phyloP scores from a whole-genome alignment of 2,888 invertebrate genomes.

The Halictus ligatus region DNA sequence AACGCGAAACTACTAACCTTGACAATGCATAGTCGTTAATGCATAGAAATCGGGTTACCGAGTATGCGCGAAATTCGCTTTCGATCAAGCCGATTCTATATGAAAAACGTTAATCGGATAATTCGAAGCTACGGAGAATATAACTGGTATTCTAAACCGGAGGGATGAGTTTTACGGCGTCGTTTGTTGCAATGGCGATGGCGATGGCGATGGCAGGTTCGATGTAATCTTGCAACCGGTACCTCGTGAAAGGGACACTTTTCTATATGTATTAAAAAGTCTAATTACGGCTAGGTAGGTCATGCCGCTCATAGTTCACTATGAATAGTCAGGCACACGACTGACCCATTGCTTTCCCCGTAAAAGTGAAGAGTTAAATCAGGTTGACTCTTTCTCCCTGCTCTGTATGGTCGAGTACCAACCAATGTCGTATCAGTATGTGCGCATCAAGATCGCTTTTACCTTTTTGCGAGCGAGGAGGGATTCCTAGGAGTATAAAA shows the following conservation, averaged over 20 bases:
- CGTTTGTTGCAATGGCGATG: neutral
- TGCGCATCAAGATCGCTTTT: constrained; percentile 76
- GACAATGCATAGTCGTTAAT: constrained; percentile 45
- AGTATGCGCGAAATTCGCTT: constrained; percentile 36
- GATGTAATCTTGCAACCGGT: neutral
- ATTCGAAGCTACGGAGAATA: neutral
- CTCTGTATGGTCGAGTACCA: constrained; percentile 78
- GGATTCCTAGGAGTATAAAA: constrained; percentile 80
- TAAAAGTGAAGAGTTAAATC: constrained; percentile 79
- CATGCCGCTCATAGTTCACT: constrained; percentile 59
- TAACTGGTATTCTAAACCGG: no score
- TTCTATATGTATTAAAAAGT: constrained; percentile 57
- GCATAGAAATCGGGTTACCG: constrained; percentile 59
- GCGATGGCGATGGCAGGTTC: neutral
- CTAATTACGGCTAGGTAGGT: constrained; percentile 65
- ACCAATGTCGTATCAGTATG: constrained; percentile 78
- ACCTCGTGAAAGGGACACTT: constrained; percentile 45
- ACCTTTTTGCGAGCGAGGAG: constrained; percentile 77
- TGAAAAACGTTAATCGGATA: neutral
- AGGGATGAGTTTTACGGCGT: neutral
- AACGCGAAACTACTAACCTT: constrained; percentile 43
- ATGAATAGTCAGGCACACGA: constrained; percentile 47
- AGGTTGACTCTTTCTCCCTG: constrained; percentile 80
- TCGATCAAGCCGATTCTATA: constrained; percentile 10
- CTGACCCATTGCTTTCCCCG: constrained; percentile 76